Base-by-base conservation (phyloP, 2,888 invertebrate genomes). In the Pocota personata region DNA sequence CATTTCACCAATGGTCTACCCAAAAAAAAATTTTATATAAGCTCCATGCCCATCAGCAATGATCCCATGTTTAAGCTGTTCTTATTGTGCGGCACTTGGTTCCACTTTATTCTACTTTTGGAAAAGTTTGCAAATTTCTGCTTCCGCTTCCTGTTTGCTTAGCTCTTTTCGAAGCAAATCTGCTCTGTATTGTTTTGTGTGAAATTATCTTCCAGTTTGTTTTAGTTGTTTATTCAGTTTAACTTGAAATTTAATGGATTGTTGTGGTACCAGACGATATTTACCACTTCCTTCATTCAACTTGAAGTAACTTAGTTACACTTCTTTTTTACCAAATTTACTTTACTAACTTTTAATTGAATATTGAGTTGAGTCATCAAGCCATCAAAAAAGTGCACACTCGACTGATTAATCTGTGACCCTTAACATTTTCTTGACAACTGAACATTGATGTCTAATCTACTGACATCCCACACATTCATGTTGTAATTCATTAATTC, bases 311-410 rank as follows among this genome's bases (percentile, higher is more conserved):
- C 7, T 73, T 30, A 46, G 46, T 80, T 72, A 30, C 3, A 35
- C 64, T 52, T 46, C 16, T 24, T 30, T 16, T 67, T 24, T 55
- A 14, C 37, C 12, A 37, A 46, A 64, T 57, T 78, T 57, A 10
- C 27, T 37, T 46, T 48, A 6, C 4, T 19, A 82, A 64, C 30
- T 50, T 76, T 69, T 76, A 82, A 82, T 64, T 76, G 64, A 76
- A 64, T 82, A 48, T 66, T 66, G 50, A 66, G 40, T 73, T 43
- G 35, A 50, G 21, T 69, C 24, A 64, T 75, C 2, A 52, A 48
- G 27, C 19, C 48, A 67, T 69, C 5, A 24, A 16, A 50, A 35
- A 46, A 16, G 48, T 72, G 50, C 48, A 72, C 55, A 67, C 55
- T 79, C 32, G n/a, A 35, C 32, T 57, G 71, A 21, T 30, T 57